Evolutionary conservation across 2,113 vertebrate species (phyloP).

Genomic region (Australoheros scitulus): DNA sequence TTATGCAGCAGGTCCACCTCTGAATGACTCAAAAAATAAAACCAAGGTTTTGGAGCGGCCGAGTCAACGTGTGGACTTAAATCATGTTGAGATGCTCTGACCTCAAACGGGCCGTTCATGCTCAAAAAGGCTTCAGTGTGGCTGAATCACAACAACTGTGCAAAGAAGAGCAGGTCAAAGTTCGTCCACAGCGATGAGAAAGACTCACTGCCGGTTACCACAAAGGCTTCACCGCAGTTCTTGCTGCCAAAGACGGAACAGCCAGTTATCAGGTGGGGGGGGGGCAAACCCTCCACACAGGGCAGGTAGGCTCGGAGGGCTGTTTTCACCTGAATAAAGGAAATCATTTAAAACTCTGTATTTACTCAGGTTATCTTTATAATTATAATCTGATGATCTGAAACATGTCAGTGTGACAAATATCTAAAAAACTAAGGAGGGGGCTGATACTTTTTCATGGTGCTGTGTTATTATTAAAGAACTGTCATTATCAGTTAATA

Average conservation of each 20-base stretch:
- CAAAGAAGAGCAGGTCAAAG: fast-evolving
- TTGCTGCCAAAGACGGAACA: not conserved
- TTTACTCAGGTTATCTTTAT: too few relatives aligned
- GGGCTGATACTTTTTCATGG: not conserved
- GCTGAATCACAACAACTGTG: not conserved
- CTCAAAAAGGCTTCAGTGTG: not conserved
- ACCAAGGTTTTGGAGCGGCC: fast-evolving
- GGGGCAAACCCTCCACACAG: too few relatives aligned
- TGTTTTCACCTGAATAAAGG: too few relatives aligned
- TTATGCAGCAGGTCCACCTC: fast-evolving
- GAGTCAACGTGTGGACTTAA: not conserved
- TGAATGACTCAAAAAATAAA: not conserved
- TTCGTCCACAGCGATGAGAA: not conserved
- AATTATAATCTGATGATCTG: not conserved
- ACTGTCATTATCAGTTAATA: not conserved
- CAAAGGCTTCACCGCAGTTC: too few relatives aligned
- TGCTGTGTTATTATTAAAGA: not conserved
- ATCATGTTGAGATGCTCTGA: not conserved
- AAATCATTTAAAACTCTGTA: too few relatives aligned
- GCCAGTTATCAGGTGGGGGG: not conserved
- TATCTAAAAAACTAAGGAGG: not conserved
- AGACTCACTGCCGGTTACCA: not conserved
- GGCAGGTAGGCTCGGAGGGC: too few relatives aligned
- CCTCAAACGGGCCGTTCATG: not conserved
- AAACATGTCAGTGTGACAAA: not conserved